Conservation (phyloP, 2,797 vertebrate genomes). For the Miichthys miiuy region DNA sequence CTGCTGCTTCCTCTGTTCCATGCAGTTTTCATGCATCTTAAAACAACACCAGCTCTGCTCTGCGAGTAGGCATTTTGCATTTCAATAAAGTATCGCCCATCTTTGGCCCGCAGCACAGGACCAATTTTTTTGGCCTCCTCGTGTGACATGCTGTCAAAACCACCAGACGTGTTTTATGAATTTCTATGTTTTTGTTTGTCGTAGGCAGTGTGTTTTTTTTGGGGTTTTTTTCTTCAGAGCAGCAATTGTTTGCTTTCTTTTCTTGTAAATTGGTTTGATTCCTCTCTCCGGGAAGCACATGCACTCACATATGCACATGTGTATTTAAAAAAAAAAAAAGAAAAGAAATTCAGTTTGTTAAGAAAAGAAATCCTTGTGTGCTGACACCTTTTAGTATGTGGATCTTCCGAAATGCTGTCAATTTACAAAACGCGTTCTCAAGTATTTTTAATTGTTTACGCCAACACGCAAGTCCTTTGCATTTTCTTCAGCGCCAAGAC, state of each 20-base stretch:
- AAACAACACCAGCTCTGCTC: constrained; percentile 78
- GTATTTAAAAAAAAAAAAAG: neutral
- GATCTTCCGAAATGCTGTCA: constrained; percentile 2
- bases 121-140: constrained; percentile 70
- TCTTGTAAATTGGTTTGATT: constrained; percentile 72
- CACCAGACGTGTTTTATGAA: constrained; percentile 76
- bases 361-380: constrained; percentile 1
- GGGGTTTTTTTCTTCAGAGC: constrained; percentile 50
- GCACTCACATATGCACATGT: neutral
- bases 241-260: constrained; percentile 73
- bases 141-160: constrained; percentile 76
- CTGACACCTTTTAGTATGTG: constrained; percentile 25
- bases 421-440: constrained; percentile 15
- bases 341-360: constrained; percentile 2
- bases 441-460: constrained; percentile 27
- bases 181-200: constrained; percentile 79
- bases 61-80: constrained; percentile 76
- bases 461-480: constrained; percentile 2
- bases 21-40: constrained; percentile 82
- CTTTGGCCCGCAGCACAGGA: constrained; percentile 76
- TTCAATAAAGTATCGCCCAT: constrained; percentile 80
- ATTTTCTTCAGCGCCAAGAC: constrained; percentile 48
- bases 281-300: constrained; percentile 35
- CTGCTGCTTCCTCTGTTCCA: constrained; percentile 69
- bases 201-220: constrained; percentile 54